Percentiles rank a stretch among this genome's conserved stretches.
Evolutionary conservation across 2,888 invertebrate genomes (phyloP).

Genomic region (Hyposoter dolosus): DNA sequence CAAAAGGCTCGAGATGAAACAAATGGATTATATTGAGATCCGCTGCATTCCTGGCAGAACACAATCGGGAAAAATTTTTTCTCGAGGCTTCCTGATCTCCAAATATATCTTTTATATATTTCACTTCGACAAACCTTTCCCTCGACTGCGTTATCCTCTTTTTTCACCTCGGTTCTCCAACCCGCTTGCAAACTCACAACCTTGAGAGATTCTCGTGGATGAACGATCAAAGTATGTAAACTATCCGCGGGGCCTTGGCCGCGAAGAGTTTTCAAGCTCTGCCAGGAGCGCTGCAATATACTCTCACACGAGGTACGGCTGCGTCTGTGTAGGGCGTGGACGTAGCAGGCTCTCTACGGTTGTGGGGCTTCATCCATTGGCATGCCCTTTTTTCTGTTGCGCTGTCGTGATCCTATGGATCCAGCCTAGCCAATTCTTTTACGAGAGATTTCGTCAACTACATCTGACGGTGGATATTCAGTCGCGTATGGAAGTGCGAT

Average conservation of each 20-base stretch:
- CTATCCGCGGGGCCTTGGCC: slow-evolving; percentile 61
- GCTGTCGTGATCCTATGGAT: slow-evolving; percentile 38
- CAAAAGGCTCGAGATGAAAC: slow-evolving; percentile 36
- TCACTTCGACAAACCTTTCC: slow-evolving; percentile 35
- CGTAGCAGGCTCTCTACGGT: neutral
- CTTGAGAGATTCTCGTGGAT: slow-evolving; percentile 70
- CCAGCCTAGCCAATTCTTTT: slow-evolving; percentile 6
- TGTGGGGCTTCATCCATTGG: neutral
- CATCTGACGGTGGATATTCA: neutral
- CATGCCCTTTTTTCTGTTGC: neutral
- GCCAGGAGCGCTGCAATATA: slow-evolving; percentile 42
- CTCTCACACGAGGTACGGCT: slow-evolving; percentile 21
- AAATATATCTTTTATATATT: slow-evolving; percentile 27
- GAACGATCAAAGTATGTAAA: slow-evolving; percentile 73
- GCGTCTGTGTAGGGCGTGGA: neutral
- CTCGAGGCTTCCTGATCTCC: slow-evolving; percentile 22
- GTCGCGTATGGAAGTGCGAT: slow-evolving; percentile 2
- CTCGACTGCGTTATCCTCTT: slow-evolving; percentile 38
- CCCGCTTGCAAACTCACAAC: slow-evolving; percentile 62
- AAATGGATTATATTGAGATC: slow-evolving; percentile 30
- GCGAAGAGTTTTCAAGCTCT: slow-evolving; percentile 50
- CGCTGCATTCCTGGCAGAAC: slow-evolving; percentile 21
- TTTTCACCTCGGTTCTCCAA: slow-evolving; percentile 38
- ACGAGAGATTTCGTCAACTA: slow-evolving; percentile 22
- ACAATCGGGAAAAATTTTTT: slow-evolving; percentile 60